Conservation (phyloP, 2,888 invertebrate species). For the Cremastinae sp. region DNA sequence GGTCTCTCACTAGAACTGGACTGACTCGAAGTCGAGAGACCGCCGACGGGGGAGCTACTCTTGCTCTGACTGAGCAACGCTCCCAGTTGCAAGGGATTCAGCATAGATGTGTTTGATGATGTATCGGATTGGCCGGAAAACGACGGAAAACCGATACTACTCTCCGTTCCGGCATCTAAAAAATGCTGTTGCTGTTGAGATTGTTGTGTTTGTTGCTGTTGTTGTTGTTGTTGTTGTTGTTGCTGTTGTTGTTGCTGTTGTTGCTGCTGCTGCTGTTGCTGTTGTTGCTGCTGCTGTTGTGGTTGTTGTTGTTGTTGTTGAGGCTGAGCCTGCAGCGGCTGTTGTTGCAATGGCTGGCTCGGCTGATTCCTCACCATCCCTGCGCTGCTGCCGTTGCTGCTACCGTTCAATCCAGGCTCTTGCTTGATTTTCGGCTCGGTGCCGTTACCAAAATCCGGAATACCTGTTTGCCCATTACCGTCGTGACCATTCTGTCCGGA, state of each 20-base stretch:
- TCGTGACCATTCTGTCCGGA: conserved; percentile 75
- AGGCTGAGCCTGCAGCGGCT: too few species aligned
- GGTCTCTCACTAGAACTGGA: conserved; percentile 80
- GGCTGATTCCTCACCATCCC: conserved; percentile 55
- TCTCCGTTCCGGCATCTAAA: conserved; percentile 81
- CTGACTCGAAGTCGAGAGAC: conserved; percentile 61
- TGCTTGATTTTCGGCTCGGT: conserved; percentile 78
- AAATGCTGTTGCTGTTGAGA: conserved; percentile 79
- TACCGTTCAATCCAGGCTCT: conserved; percentile 77
- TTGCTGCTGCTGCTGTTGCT: conserved; percentile 68
- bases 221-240: conserved; percentile 61
- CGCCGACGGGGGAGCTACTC: conserved; percentile 65
- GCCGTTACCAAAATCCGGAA: conserved; percentile 76
- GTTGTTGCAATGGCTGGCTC: conserved; percentile 59
- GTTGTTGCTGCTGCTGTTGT: conserved; percentile 56
- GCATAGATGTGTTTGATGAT: conserved; percentile 73
- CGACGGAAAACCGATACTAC: conserved; percentile 81
- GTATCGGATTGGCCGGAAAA: conserved; percentile 80
- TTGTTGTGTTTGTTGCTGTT: conserved; percentile 67
- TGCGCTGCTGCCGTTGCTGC: conserved; percentile 67
- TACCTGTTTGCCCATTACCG: conserved; percentile 70
- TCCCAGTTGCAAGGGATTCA: conserved; percentile 77
- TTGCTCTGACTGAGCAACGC: conserved; percentile 76
- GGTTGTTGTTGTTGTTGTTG: conserved; percentile 71
- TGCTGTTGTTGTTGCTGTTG: conserved; percentile 68